Evolutionary conservation across 2,113 vertebrate species (phyloP).

Genomic region (Prunella himalayana): DNA sequence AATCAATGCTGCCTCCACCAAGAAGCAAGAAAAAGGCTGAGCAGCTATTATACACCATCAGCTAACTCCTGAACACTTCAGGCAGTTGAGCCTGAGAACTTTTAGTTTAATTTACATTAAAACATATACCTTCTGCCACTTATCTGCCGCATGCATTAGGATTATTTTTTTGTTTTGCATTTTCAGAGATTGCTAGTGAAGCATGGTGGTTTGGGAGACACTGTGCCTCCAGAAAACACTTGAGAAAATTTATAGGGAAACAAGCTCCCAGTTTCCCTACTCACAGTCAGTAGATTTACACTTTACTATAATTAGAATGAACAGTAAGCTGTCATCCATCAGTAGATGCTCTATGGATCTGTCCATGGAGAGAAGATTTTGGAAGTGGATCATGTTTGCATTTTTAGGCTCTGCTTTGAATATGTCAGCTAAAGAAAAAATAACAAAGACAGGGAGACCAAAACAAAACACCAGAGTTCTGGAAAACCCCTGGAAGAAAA

Average conservation of each 20-base stretch:
- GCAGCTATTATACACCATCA: background rate
- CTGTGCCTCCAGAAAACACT: background rate
- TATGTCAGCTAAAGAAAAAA: background rate
- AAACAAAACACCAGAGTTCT: background rate
- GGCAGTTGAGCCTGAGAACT: background rate
- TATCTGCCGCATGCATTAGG: background rate
- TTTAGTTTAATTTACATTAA: slow-evolving; percentile 2
- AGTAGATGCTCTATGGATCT: background rate
- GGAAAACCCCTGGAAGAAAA: slow-evolving; percentile 10
- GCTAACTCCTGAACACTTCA: background rate
- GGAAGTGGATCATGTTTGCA: background rate
- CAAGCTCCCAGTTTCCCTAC: background rate
- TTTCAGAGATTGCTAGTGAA: background rate
- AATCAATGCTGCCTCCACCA: background rate
- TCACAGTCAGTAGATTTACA: background rate
- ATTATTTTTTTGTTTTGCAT: background rate
- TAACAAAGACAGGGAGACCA: background rate
- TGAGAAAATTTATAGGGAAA: slow-evolving; percentile 18
- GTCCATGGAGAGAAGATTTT: background rate
- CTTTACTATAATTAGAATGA: background rate
- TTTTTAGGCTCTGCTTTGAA: background rate
- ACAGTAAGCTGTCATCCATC: background rate
- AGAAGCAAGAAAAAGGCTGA: slow-evolving; percentile 6
- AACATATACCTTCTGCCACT: background rate
- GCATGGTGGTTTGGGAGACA: background rate